Evolutionary conservation across 2,797 vertebrate species (phyloP).

Genomic region (Octomys mimax): DNA sequence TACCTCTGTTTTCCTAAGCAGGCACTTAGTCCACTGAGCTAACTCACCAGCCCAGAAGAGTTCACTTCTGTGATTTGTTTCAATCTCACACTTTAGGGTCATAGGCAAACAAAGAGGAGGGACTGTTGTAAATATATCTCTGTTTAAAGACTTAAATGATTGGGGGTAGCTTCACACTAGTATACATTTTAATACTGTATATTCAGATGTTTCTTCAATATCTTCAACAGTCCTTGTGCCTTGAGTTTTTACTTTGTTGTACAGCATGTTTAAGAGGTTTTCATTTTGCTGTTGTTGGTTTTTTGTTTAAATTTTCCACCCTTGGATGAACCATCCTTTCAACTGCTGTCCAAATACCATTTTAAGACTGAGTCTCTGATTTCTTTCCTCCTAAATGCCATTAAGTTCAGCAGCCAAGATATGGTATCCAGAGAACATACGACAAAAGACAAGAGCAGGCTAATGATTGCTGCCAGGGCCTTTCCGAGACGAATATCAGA

Average conservation of each 20-base stretch:
- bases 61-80: not conserved
- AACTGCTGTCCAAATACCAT: constrained; percentile 10
- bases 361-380: not conserved
- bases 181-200: constrained; percentile 8
- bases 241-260: constrained; percentile 7
- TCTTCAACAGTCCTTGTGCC: not conserved
- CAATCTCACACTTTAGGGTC: not conserved
- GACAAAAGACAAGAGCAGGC: not conserved
- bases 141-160: constrained; percentile 17
- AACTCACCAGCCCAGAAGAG: not conserved
- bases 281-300: not conserved
- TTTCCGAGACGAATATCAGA: constrained; percentile 31
- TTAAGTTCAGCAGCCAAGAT: constrained; percentile 8
- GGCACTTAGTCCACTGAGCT: too few species aligned
- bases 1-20: too few species aligned
- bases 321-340: not conserved
- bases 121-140: not conserved
- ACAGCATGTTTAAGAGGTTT: not conserved
- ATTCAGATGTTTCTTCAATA: constrained; percentile 22
- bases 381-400: not conserved
- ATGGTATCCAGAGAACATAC: not conserved
- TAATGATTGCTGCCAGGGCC: not conserved
- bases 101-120: not conserved
- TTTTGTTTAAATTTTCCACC: not conserved
- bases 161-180: not conserved